These are phyloP conservation scores for Lithophane semibrunnea DNA, from an alignment of 2,888 invertebrate species.

Conservation along the genomic window DNA sequence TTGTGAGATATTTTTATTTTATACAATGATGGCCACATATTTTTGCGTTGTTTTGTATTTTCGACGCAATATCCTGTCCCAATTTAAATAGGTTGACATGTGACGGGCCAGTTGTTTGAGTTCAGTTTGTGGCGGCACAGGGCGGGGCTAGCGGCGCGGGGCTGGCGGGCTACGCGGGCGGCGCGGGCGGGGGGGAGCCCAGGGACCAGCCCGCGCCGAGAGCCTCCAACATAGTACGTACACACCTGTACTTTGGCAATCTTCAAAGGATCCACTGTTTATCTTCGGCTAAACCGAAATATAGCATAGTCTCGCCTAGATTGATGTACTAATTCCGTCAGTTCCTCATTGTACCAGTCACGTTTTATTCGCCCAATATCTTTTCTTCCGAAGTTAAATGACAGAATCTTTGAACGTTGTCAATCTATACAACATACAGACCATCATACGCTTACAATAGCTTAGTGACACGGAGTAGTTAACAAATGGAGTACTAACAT, in stretches of 20 bases:
- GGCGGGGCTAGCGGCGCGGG: conserved; percentile 47
- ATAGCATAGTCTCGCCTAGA: background rate
- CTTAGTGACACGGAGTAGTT: background rate
- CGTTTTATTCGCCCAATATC: conserved; percentile 1
- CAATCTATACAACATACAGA: background rate
- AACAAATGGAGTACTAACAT: conserved; percentile 24
- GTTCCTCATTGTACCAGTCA: background rate
- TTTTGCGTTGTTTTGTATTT: conserved; percentile 1
- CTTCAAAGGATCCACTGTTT: background rate
- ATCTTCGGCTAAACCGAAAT: background rate
- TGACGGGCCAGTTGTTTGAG: background rate
- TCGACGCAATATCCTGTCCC: background rate
- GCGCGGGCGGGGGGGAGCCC: conserved; percentile 33
- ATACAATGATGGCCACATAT: background rate
- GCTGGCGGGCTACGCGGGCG: conserved; percentile 54
- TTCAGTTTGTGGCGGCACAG: conserved; percentile 33
- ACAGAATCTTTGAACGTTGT: background rate
- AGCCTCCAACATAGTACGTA: conserved; percentile 77
- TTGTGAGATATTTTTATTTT: background rate
- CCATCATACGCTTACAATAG: background rate
- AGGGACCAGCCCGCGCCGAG: conserved; percentile 63
- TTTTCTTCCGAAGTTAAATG: background rate
- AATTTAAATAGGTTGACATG: background rate
- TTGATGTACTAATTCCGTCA: background rate
- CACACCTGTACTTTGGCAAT: background rate